A percentile compares a stretch with the other conserved stretches of the same genome.
Conservation (phyloP, 2,797 vertebrate genomes). For the Pachyuromys duprasi region DNA sequence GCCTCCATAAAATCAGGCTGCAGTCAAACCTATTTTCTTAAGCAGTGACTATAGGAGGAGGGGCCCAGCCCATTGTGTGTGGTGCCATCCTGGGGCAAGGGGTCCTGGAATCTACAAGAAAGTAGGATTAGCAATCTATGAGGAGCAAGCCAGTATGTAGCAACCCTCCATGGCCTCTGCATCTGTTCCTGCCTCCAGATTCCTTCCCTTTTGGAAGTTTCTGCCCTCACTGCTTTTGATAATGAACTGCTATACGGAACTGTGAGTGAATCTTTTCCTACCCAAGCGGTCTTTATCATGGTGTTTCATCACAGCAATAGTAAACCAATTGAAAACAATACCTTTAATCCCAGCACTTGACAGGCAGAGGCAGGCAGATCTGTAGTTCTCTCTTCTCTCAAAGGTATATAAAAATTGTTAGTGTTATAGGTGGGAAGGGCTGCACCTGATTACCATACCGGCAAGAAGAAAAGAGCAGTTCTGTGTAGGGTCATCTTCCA, state of each 20-base stretch:
- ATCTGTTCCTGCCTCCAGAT: not conserved
- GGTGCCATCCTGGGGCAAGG: not conserved
- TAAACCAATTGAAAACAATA: not conserved
- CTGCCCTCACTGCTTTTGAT: not conserved
- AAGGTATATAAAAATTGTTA: too few relatives aligned
- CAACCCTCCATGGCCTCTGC: not conserved
- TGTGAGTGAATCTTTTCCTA: not conserved
- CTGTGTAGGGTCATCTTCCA: too few relatives aligned
- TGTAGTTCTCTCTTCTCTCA: too few relatives aligned
- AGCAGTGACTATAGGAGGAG: not conserved
- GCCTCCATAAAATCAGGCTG: not conserved
- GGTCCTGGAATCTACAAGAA: not conserved
- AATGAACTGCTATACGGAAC: not conserved
- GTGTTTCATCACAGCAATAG: not conserved
- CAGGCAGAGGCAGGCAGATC: too few relatives aligned
- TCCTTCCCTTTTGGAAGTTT: not conserved
- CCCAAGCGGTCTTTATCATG: not conserved
- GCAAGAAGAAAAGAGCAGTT: too few relatives aligned
- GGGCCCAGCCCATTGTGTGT: not conserved
- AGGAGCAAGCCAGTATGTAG: not conserved
- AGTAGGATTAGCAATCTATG: not conserved
- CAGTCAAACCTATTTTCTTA: not conserved
- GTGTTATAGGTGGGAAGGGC: too few relatives aligned
- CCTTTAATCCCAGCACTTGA: too few relatives aligned
- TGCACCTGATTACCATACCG: too few relatives aligned